Conservation (phyloP, 2,113 vertebrate genomes). For the Proterorhinus semilunaris region DNA sequence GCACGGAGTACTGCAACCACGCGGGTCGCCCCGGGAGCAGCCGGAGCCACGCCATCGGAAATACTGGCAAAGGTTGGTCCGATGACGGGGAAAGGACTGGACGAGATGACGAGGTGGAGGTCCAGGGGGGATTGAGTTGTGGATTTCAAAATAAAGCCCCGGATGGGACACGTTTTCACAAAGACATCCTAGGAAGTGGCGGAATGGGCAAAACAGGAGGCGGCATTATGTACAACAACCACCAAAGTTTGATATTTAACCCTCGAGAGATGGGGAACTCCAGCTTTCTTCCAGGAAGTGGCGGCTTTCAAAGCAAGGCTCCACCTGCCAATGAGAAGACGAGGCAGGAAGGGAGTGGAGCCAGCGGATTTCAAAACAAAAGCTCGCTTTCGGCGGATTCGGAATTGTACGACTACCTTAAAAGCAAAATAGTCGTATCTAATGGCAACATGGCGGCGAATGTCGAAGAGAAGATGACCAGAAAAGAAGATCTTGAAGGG, state of each 20-base stretch:
- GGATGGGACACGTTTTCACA: background rate
- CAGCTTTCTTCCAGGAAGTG: background rate
- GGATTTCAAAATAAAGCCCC: background rate
- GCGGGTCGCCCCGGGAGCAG: background rate
- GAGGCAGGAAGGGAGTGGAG: background rate
- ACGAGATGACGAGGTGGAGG: background rate
- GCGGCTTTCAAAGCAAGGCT: background rate
- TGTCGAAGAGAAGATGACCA: conserved; percentile 35
- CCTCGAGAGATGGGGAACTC: no score
- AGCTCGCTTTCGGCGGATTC: background rate
- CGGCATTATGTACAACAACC: no score
- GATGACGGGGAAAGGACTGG: background rate
- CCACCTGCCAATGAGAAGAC: background rate
- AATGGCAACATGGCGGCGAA: conserved; percentile 61
- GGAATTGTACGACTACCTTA: background rate
- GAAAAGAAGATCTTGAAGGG: background rate
- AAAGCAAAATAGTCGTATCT: background rate
- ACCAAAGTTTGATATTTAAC: no score
- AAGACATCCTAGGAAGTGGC: background rate
- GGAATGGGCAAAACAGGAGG: background rate
- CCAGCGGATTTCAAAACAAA: background rate
- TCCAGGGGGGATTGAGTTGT: background rate
- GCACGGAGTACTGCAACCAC: background rate
- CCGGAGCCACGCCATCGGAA: background rate
- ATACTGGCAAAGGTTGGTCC: background rate